These are phyloP conservation scores for Fistularia tabacaria DNA, from an alignment of 2,797 vertebrate species.

Conservation along the genomic window DNA sequence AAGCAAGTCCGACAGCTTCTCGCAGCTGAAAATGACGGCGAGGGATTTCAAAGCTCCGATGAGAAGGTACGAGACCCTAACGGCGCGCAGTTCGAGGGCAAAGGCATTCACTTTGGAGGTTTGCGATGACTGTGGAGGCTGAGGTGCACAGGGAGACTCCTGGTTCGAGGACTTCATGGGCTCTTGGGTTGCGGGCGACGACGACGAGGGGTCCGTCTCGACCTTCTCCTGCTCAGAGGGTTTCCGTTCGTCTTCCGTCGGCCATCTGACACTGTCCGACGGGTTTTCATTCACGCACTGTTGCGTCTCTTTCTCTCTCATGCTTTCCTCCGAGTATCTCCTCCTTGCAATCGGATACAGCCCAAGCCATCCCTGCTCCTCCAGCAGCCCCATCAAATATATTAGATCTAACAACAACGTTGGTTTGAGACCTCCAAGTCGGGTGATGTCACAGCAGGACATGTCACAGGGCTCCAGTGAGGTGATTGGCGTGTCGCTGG, in stretches of 20 bases:
- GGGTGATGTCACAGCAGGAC: conserved; percentile 69
- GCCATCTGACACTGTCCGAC: conserved; percentile 44
- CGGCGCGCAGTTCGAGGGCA: conserved; percentile 71
- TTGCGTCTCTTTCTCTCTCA: conserved; percentile 52
- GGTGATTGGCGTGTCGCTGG: conserved; percentile 78
- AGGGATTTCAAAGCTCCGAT: conserved; percentile 78
- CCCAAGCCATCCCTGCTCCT: conserved; percentile 68
- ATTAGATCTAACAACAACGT: conserved; percentile 77
- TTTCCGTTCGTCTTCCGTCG: conserved; percentile 47
- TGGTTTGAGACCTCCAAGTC: conserved; percentile 72
- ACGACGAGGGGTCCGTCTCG: conserved; percentile 37
- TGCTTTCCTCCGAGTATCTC: conserved; percentile 55
- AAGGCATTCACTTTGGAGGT: conserved; percentile 60
- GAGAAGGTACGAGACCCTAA: conserved; percentile 78
- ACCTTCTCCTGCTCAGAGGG: conserved; percentile 41
- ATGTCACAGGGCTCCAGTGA: conserved; percentile 76
- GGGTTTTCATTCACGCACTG: conserved; percentile 60
- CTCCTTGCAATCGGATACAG: conserved; percentile 27
- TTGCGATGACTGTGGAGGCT: conserved; percentile 33
- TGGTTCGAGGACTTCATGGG: conserved; percentile 35
- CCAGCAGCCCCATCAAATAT: conserved; percentile 76
- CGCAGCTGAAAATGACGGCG: conserved; percentile 74
- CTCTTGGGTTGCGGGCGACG: conserved; percentile 34
- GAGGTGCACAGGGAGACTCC: conserved; percentile 32
- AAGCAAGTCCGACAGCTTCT: conserved; percentile 76